These are phyloP conservation scores for Pionites leucogaster DNA, from an alignment of 2,113 vertebrate species.

Conservation along the genomic window DNA sequence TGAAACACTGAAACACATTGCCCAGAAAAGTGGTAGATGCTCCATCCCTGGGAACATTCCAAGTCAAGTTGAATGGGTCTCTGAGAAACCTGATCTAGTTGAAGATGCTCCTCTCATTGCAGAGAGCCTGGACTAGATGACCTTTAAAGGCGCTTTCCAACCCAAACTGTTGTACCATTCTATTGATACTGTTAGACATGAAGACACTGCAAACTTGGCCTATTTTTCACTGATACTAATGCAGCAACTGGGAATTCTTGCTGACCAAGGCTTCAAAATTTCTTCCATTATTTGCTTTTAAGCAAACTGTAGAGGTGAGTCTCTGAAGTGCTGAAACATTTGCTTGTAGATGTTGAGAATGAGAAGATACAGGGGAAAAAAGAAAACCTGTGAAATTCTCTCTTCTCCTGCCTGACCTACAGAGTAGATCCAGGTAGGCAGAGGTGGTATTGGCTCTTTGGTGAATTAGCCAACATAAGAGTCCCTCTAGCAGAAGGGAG, in stretches of 20 bases:
- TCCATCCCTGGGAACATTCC: not conserved
- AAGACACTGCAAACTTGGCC: not conserved
- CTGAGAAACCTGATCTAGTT: not conserved
- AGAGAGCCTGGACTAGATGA: not conserved
- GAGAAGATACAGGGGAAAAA: fast-evolving
- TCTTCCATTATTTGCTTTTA: not conserved
- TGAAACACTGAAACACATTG: not conserved
- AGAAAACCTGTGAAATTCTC: not conserved
- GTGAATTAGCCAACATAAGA: not conserved
- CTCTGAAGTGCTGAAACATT: not conserved
- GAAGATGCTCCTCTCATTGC: not conserved
- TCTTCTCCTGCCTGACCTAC: not conserved
- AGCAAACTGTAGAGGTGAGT: not conserved
- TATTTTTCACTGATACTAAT: not conserved
- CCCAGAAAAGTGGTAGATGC: too few species aligned
- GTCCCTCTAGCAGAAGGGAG: not conserved
- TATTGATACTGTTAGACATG: not conserved
- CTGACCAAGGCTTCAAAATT: not conserved
- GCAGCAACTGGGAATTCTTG: not conserved
- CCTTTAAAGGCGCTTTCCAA: not conserved
- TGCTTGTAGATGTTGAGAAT: not conserved
- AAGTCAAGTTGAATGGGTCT: not conserved
- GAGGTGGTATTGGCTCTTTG: not conserved
- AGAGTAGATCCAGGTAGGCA: not conserved
- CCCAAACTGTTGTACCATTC: not conserved